Evolutionary conservation across 2,797 vertebrate species (phyloP).

Genomic region (Xiphorhynchus erythropygius): DNA sequence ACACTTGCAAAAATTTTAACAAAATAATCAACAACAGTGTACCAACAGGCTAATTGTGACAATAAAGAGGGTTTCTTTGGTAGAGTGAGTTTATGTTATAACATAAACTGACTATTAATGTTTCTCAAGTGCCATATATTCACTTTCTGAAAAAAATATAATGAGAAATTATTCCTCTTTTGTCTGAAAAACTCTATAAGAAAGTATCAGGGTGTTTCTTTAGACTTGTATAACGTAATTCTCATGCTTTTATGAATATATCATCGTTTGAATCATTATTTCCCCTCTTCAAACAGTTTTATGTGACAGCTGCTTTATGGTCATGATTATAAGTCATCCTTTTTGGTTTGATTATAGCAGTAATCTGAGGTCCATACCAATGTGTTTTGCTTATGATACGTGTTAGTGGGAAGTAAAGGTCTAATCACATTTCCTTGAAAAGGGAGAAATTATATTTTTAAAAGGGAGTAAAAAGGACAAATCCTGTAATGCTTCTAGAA

Average conservation of each 20-base stretch:
- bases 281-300: not conserved
- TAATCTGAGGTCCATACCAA: not conserved
- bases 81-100: not conserved
- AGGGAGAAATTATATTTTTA: not conserved
- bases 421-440: not conserved
- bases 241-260: not conserved
- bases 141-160: not conserved
- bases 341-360: not conserved
- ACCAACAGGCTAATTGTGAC: not conserved
- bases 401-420: not conserved
- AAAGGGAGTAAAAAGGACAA: not conserved
- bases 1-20: not conserved
- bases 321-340: not conserved
- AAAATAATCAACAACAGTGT: not conserved
- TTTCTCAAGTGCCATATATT: not conserved
- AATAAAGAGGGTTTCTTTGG: not conserved
- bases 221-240: not conserved
- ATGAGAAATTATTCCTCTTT: not conserved
- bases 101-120: not conserved
- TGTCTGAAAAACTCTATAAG: not conserved
- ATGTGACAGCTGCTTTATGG: not conserved
- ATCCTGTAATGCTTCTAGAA: not conserved
- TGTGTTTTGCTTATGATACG: not conserved
- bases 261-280: not conserved
- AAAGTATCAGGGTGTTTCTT: not conserved